Percentiles rank a stretch among this genome's conserved stretches.
phyloP scores from a whole-genome alignment of 1,140 invertebrate species.

The Alviniconcha marisindica region DNA sequence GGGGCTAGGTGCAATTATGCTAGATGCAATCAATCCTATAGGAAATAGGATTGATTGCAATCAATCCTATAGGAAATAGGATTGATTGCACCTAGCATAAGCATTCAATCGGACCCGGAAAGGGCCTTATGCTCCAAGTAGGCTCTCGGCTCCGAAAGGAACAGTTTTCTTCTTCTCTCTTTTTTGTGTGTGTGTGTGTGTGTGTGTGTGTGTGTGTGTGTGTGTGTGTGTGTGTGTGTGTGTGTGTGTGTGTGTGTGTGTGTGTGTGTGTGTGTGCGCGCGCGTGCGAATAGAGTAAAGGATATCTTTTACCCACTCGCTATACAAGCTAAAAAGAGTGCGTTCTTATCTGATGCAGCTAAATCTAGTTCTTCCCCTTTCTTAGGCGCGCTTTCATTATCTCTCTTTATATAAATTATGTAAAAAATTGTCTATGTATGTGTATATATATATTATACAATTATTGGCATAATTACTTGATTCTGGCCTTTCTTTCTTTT shows the following conservation, averaged over 20 bases:
- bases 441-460: no score
- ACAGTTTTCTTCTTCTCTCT: neutral
- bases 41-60: neutral
- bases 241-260: conserved; percentile 17
- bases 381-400: neutral
- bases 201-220: conserved; percentile 19
- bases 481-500: no score
- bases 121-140: neutral
- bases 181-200: conserved; percentile 29
- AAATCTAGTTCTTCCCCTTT: neutral
- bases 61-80: neutral
- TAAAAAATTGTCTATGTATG: no score
- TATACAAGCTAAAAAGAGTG: neutral
- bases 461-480: no score
- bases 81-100: neutral
- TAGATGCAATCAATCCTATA: neutral
- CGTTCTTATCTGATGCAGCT: neutral
- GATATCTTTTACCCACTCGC: neutral
- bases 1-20: no score
- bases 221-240: neutral
- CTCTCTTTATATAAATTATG: no score
- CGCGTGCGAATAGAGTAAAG: neutral
- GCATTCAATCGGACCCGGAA: neutral
- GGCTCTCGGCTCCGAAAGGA: neutral
- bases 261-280: conserved; percentile 1